Percentiles rank a stretch among this genome's conserved stretches.
These are phyloP conservation scores for Crax fasciolata DNA, from an alignment of 2,797 vertebrate genomes.

Conservation along the genomic window DNA sequence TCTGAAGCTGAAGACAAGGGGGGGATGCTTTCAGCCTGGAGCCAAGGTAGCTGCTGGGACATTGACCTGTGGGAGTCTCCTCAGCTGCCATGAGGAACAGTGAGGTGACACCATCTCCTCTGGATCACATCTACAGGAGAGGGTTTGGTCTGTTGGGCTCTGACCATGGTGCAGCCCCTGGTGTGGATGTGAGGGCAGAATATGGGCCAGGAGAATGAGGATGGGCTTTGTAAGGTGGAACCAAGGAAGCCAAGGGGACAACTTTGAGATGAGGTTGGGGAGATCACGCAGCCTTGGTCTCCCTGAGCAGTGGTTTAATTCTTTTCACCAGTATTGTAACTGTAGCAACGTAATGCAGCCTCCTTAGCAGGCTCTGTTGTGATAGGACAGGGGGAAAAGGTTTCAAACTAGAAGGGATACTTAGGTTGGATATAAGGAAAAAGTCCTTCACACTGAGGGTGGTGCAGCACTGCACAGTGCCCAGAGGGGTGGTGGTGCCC, in stretches of 20 bases:
- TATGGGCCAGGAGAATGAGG: fast-evolving
- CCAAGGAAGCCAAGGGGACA: background rate
- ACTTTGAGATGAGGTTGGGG: background rate
- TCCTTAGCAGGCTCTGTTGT: too few relatives aligned
- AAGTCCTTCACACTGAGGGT: too few relatives aligned
- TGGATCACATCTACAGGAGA: slow-evolving; percentile 13
- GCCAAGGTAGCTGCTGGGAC: slow-evolving; percentile 73
- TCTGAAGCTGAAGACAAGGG: slow-evolving; percentile 52
- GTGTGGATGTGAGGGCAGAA: background rate
- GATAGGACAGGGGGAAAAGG: too few relatives aligned
- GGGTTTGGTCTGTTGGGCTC: slow-evolving; percentile 19
- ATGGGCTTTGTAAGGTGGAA: background rate
- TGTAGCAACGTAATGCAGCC: background rate
- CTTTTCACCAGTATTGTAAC: background rate
- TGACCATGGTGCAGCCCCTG: background rate
- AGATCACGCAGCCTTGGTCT: background rate
- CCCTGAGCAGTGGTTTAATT: background rate
- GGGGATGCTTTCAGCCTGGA: slow-evolving; percentile 51
- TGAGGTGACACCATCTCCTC: slow-evolving; percentile 63
- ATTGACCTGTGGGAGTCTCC: slow-evolving; percentile 70
- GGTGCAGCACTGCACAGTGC: too few relatives aligned
- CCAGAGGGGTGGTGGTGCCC: too few relatives aligned
- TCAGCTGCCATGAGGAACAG: slow-evolving; percentile 67
- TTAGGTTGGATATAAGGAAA: too few relatives aligned
- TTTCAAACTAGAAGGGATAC: too few relatives aligned